Evolutionary conservation across 2,888 invertebrate genomes (phyloP).

Genomic region (Camponotus fellah): DNA sequence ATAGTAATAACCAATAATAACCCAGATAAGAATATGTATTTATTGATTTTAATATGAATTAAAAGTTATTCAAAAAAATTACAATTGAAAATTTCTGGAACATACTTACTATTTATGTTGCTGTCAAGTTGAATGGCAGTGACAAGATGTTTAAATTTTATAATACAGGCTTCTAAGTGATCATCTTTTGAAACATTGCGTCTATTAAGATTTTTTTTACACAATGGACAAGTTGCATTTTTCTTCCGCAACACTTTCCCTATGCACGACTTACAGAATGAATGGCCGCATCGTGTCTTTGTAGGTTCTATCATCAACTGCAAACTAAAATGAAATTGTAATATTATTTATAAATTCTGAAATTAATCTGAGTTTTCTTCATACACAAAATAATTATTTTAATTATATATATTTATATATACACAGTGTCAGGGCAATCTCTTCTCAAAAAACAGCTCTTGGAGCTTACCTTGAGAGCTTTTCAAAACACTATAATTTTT

Average conservation of each 20-base stretch:
- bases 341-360: background rate
- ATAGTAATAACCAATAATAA: background rate
- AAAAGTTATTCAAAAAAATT: background rate
- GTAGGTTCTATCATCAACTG: conserved; percentile 70
- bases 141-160: conserved; percentile 59
- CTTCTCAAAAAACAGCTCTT: too few species aligned
- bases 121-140: conserved; percentile 71
- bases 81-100: background rate
- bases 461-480: too few species aligned
- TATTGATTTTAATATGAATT: background rate
- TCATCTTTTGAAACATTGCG: conserved; percentile 71
- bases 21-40: background rate
- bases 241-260: conserved; percentile 62
- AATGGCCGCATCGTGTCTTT: conserved; percentile 77
- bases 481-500: too few species aligned
- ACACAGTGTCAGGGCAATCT: background rate
- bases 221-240: conserved; percentile 75
- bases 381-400: background rate
- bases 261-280: conserved; percentile 77
- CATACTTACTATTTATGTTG: conserved; percentile 74
- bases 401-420: background rate
- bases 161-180: conserved; percentile 59
- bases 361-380: background rate
- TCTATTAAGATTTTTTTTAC: conserved; percentile 70
- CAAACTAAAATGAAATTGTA: conserved; percentile 68